Percentiles rank a stretch among this genome's conserved stretches.
Evolutionary conservation across 2,888 invertebrate species (phyloP).

Genomic region (Stenichneumon culpator): DNA sequence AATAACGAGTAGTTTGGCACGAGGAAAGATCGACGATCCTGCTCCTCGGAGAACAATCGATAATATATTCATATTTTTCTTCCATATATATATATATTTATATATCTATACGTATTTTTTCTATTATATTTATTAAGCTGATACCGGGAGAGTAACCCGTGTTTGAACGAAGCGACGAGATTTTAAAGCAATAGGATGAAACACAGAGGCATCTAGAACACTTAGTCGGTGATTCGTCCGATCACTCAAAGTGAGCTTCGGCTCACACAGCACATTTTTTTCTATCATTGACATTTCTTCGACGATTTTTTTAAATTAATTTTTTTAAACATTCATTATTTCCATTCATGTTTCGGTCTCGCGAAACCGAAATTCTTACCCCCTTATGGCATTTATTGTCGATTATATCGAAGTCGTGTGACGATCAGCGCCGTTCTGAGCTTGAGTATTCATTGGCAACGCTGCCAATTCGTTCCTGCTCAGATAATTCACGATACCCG

Average conservation of each 20-base stretch:
- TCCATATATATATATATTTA: constrained; percentile 19
- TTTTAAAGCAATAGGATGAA: constrained; percentile 64
- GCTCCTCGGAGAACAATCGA: constrained; percentile 44
- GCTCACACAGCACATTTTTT: constrained; percentile 32
- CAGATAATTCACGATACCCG: constrained; percentile 89
- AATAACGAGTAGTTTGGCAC: constrained; percentile 59
- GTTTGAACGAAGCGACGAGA: constrained; percentile 59
- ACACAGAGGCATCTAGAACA: constrained; percentile 72
- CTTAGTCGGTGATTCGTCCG: constrained; percentile 70
- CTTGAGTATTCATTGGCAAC: constrained; percentile 77
- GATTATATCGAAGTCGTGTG: constrained; percentile 83
- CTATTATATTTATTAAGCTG: constrained; percentile 53
- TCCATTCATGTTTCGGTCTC: constrained; percentile 22
- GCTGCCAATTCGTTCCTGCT: constrained; percentile 86
- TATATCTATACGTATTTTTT: constrained; percentile 20
- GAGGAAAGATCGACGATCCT: constrained; percentile 57
- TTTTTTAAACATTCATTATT: constrained; percentile 36
- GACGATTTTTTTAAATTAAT: constrained; percentile 1
- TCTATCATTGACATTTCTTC: background rate
- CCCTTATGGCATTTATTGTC: constrained; percentile 68
- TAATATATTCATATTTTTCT: constrained; percentile 28
- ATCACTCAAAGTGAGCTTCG: constrained; percentile 40
- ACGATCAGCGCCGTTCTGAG: constrained; percentile 78
- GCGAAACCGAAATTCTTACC: constrained; percentile 59
- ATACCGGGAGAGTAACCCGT: constrained; percentile 42